phyloP scores from a whole-genome alignment of 2,797 vertebrate genomes.

The Pseudochirops cupreus region DNA sequence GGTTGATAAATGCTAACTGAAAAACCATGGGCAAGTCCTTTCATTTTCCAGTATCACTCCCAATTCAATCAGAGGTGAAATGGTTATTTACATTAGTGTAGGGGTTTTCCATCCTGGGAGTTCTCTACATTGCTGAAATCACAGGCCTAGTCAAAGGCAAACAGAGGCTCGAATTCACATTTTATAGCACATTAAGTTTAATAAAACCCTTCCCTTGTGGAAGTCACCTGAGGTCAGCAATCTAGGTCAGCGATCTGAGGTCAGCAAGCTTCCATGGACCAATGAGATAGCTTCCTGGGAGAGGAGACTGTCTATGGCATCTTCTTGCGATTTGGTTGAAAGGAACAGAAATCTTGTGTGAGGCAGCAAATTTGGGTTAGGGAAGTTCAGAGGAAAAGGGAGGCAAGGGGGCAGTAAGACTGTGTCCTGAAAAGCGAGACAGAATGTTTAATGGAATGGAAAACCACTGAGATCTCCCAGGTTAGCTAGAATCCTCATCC shows the following conservation, averaged over 20 bases:
- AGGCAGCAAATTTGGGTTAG: not conserved
- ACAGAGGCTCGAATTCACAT: not conserved
- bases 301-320: not conserved
- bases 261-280: not conserved
- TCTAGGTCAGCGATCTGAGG: too few species aligned
- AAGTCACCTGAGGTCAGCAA: not conserved
- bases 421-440: not conserved
- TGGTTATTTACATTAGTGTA: not conserved
- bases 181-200: not conserved
- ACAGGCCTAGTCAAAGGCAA: not conserved
- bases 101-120: not conserved
- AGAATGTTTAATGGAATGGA: not conserved
- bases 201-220: not conserved
- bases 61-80: not conserved
- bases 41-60: not conserved
- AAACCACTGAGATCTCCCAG: not conserved
- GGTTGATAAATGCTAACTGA: not conserved
- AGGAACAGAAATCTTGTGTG: not conserved
- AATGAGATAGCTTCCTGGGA: not conserved
- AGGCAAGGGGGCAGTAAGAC: not conserved
- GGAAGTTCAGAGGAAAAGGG: not conserved
- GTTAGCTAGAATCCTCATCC: not conserved
- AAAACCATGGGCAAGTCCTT: not conserved
- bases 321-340: not conserved
- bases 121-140: not conserved